phyloP scores from a whole-genome alignment of 2,797 vertebrate species.

The Rhinophrynus dorsalis region DNA sequence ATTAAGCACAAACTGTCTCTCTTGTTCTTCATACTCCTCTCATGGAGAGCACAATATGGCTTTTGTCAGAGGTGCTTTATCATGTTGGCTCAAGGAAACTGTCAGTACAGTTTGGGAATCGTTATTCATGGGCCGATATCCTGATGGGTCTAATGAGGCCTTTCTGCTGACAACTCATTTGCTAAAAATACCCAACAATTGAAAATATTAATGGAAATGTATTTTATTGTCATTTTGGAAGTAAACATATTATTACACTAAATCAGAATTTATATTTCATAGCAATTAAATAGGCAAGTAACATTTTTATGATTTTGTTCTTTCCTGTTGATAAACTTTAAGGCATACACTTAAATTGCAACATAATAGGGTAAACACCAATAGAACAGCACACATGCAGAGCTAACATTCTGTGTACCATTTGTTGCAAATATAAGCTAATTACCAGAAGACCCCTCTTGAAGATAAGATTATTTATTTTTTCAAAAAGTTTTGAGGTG shows the following conservation, averaged over 20 bases:
- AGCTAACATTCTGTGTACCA: conserved; percentile 92
- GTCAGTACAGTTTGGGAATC: conserved; percentile 86
- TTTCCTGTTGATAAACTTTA: conserved; percentile 71
- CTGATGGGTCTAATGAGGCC: conserved; percentile 94
- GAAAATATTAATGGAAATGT: conserved; percentile 67
- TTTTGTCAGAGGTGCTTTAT: conserved; percentile 87
- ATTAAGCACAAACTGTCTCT: conserved; percentile 81
- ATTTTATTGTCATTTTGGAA: conserved; percentile 54
- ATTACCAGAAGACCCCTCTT: conserved; percentile 74
- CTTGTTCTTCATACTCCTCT: conserved; percentile 70
- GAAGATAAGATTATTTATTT: conserved; percentile 52
- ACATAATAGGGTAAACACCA: conserved; percentile 85
- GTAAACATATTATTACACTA: conserved; percentile 23
- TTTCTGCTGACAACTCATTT: conserved; percentile 87
- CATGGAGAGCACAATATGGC: conserved; percentile 87
- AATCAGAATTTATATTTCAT: conserved; percentile 12
- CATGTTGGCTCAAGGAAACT: conserved; percentile 84
- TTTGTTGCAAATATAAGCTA: conserved; percentile 89
- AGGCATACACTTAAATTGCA: conserved; percentile 75
- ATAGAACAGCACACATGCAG: conserved; percentile 87
- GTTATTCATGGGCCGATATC: conserved; percentile 91
- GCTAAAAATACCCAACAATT: conserved; percentile 76
- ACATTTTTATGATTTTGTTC: conserved; percentile 44
- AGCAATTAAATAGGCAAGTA: background rate
- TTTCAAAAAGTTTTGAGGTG: conserved; percentile 52